Conservation (phyloP, 2,113 vertebrate species). For the Ammospiza caudacuta region DNA sequence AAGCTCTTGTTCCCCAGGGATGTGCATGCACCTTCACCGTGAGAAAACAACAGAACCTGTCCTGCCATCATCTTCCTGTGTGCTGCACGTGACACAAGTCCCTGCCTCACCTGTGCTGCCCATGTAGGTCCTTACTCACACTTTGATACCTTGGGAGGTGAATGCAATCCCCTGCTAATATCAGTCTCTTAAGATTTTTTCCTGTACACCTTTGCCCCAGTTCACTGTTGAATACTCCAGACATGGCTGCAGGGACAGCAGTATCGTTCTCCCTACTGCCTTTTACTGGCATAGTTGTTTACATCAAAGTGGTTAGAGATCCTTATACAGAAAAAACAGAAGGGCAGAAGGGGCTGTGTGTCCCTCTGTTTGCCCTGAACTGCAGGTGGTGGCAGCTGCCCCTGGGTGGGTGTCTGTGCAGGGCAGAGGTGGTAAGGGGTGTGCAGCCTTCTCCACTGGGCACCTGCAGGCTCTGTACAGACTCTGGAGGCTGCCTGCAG, state of each 20-base stretch:
- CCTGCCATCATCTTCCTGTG: not conserved
- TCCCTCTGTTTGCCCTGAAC: not conserved
- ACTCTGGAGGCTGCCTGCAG: not conserved
- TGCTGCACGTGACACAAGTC: not conserved
- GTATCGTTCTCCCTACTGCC: not conserved
- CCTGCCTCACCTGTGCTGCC: not conserved
- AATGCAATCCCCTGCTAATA: not conserved
- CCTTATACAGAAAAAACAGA: not conserved
- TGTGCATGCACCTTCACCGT: not conserved
- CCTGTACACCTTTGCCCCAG: not conserved
- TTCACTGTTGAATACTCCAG: not conserved
- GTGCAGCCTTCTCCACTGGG: not conserved
- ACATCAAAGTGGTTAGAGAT: not conserved
- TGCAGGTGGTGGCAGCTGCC: not conserved
- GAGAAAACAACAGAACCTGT: not conserved
- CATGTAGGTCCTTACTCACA: not conserved
- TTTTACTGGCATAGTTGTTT: too few species aligned
- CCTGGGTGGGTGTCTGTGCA: accelerated
- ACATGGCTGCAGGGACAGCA: not conserved
- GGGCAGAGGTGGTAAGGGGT: not conserved
- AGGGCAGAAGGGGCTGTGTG: not conserved
- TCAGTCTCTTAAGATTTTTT: not conserved
- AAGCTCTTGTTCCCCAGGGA: not conserved
- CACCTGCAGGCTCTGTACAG: not conserved
- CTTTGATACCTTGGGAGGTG: not conserved